Base-by-base conservation (phyloP, 2,888 invertebrate genomes). In the Mongoloraphidia duomilia region DNA sequence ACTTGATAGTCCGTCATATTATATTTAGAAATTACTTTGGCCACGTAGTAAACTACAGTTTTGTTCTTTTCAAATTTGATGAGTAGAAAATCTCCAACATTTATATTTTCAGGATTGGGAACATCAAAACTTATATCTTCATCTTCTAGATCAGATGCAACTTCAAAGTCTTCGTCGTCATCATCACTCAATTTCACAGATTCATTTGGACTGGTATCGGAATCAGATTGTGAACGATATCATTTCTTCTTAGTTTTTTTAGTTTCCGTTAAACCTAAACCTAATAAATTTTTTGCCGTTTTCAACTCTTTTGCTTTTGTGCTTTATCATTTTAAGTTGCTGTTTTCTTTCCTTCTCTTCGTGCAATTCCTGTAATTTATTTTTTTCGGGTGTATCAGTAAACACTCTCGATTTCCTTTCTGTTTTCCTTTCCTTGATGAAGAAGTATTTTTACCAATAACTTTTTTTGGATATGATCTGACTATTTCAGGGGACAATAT, bases 141-240 rank as follows among this genome's bases (percentile, higher is more conserved):
- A 41, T 34, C 12, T 35, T 14, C 46, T 34, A 10, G 41, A 10
- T 46, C 46, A 41, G 45, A 14, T 34, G 13, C 9, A 41, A 10
- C 41, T n/a, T n/a, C n/a, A n/a, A n/a, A n/a, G n/a, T n/a, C n/a
- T 48, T 37, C 33, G 37, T 52, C 56, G 52, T 57, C 57, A 55
- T 51, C 53, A 55, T 57, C 56, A 51, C 52, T 55, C 46, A 56
- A 44, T 55, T 54, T 56, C 54, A 57, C 52, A n/a, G n/a, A n/a
- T 50, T 55, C 56, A 54, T 53, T 50, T 52, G 46, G 52, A 55
- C 56, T 57, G 50, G 52, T 52, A 57, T 55, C 55, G 49, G 56
- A 58, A 46, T 53, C 47, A 52, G 42, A 47, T 52, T 57, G 51
- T 53, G 50, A 42, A 49, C 54, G 51, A 49, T 50, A 52, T 52